phyloP scores from a whole-genome alignment of 2,888 invertebrate genomes.

The Tiliacea citrago region DNA sequence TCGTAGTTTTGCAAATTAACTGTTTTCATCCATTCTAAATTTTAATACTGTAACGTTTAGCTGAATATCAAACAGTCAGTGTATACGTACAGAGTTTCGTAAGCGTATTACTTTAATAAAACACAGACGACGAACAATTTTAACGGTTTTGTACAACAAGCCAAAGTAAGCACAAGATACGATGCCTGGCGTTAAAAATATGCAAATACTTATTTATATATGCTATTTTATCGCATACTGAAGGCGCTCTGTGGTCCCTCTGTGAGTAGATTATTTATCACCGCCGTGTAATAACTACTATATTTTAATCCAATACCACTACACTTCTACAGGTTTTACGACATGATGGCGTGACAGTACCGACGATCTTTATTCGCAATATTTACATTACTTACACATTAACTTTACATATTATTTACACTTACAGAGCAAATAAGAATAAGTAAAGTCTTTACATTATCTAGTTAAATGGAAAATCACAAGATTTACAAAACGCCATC shows the following conservation, averaged over 20 bases:
- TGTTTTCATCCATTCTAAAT: not conserved
- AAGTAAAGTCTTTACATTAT: not conserved
- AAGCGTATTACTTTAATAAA: not conserved
- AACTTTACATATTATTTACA: not conserved
- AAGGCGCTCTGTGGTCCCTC: not conserved
- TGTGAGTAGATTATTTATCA: not conserved
- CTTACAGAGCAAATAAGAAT: not conserved
- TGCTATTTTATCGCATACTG: not conserved
- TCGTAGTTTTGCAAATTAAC: not conserved
- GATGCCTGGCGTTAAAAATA: slow-evolving; percentile 19
- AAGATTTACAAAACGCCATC: slow-evolving; percentile 26
- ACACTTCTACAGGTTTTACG: not conserved
- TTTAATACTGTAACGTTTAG: not conserved
- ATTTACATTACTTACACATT: not conserved
- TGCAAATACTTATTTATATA: slow-evolving; percentile 12
- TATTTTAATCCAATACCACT: not conserved
- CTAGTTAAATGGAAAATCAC: slow-evolving; percentile 14
- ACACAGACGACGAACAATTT: not conserved
- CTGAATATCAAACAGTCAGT: not conserved
- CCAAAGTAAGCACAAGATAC: not conserved
- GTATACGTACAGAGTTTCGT: not conserved
- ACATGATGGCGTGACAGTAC: not conserved
- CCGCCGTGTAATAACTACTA: not conserved
- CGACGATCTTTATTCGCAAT: not conserved
- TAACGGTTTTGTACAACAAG: not conserved